Percentiles rank a stretch among this genome's conserved stretches.
Evolutionary conservation across 2,797 vertebrate genomes (phyloP).

Genomic region (Myiothlypis chrysogaster): DNA sequence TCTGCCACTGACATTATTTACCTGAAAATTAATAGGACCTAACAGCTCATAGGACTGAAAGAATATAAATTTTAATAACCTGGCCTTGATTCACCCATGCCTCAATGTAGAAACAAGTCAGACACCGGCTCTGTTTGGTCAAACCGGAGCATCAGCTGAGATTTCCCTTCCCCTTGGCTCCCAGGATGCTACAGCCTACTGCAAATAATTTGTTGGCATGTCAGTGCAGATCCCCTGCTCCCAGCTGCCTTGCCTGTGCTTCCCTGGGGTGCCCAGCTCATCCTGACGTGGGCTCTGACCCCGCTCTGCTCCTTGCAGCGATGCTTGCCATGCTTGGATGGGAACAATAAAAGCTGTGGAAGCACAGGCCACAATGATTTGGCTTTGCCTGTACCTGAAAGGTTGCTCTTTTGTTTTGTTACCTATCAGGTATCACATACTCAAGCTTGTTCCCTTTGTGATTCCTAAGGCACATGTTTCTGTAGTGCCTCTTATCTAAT

Average conservation of each 20-base stretch:
- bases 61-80: not conserved
- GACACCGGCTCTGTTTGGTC: not conserved
- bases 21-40: not conserved
- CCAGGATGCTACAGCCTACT: not conserved
- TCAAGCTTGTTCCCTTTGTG: not conserved
- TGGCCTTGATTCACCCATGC: not conserved
- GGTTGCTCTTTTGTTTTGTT: not conserved
- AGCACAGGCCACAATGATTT: not conserved
- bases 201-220: not conserved
- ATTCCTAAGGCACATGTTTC: not conserved
- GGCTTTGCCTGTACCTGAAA: not conserved
- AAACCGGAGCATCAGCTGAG: not conserved
- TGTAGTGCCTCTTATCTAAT: not conserved
- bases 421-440: not conserved
- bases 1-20: not conserved
- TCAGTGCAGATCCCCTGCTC: not conserved
- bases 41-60: not conserved
- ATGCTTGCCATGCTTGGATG: rapidly evolving
- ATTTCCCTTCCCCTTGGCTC: not conserved
- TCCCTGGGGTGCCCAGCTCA: not conserved
- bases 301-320: not conserved
- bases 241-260: not conserved
- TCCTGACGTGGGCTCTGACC: not conserved
- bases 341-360: not conserved
- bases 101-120: not conserved